Percentiles rank a stretch among this genome's conserved stretches.
phyloP scores from a whole-genome alignment of 1,140 invertebrate genomes.

The Drosophila equinoxialis region DNA sequence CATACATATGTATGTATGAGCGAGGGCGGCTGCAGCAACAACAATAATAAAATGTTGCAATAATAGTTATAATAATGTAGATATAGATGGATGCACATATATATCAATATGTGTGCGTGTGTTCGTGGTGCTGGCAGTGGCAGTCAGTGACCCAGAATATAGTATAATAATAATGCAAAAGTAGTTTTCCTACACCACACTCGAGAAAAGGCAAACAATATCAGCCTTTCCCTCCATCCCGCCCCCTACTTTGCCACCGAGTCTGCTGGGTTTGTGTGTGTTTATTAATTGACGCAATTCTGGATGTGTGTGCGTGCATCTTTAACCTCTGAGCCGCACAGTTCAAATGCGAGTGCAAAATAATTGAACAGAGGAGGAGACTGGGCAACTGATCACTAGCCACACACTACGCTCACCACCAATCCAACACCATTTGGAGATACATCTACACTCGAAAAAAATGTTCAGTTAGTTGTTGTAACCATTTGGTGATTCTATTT shows the following conservation, averaged over 20 bases:
- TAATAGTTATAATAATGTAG: conserved; percentile 46
- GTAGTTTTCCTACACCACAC: conserved; percentile 61
- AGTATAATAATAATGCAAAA: conserved; percentile 50
- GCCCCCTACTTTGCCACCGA: background rate
- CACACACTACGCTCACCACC: background rate
- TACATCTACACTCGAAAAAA: background rate
- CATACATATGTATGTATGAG: conserved; percentile 17
- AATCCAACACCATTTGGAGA: background rate
- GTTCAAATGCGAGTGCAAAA: conserved; percentile 75
- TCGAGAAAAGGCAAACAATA: background rate
- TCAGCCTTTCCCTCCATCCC: background rate
- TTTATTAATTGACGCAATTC: conserved; percentile 59
- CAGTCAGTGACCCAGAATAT: conserved; percentile 76
- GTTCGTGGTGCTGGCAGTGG: conserved; percentile 12
- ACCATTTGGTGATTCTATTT: too few species aligned
- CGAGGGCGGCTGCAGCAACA: conserved; percentile 27
- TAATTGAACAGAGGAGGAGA: conserved; percentile 57
- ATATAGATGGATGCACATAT: conserved; percentile 35
- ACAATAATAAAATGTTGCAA: conserved; percentile 44
- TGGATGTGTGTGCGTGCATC: conserved; percentile 39
- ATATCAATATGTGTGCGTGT: conserved; percentile 1
- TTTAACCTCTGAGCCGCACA: conserved; percentile 74
- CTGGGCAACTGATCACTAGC: conserved; percentile 29
- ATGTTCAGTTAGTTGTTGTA: too few species aligned
- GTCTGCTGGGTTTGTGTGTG: conserved; percentile 22